A percentile compares a stretch with the other conserved stretches of the same genome.
Conservation (phyloP, 1,140 invertebrate species). For the Bactericera cockerelli region DNA sequence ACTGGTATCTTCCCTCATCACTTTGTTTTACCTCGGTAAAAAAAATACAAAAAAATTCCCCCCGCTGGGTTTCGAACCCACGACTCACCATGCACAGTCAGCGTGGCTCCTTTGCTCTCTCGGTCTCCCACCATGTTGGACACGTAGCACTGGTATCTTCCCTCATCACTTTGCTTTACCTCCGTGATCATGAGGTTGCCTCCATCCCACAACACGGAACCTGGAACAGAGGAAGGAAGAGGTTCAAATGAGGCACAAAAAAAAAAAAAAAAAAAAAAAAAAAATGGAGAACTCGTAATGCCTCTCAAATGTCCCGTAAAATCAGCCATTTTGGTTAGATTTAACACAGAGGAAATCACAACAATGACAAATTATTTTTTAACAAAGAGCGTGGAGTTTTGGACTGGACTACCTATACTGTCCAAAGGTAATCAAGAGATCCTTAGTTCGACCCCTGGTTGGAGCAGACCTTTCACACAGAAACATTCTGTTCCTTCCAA, state of each 20-base stretch:
- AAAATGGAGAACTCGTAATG: too few relatives aligned
- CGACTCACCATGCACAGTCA: constrained; percentile 64
- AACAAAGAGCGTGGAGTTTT: too few relatives aligned
- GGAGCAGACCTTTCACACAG: too few relatives aligned
- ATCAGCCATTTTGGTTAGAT: neutral
- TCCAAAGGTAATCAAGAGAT: too few relatives aligned
- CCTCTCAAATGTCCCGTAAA: constrained; percentile 15
- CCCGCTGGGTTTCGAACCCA: neutral
- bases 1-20: constrained; percentile 74
- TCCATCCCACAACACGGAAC: constrained; percentile 58
- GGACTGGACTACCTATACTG: too few relatives aligned
- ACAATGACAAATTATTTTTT: too few relatives aligned
- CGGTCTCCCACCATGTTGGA: constrained; percentile 70
- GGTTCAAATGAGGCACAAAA: too few relatives aligned
- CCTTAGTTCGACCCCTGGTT: too few relatives aligned
- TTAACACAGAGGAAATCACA: too few relatives aligned
- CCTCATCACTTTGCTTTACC: constrained; percentile 64
- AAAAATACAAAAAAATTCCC: too few relatives aligned
- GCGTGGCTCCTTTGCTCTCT: constrained; percentile 51
- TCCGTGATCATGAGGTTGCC: constrained; percentile 73
- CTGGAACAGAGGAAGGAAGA: constrained; percentile 35
- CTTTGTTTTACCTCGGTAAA: constrained; percentile 61
- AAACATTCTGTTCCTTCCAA: too few relatives aligned
- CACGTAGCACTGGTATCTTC: constrained; percentile 71
- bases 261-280: too few relatives aligned